Percentiles rank a stretch among this genome's conserved stretches.
Conservation (phyloP, 2,888 invertebrate genomes). For the Ischnura elegans region DNA sequence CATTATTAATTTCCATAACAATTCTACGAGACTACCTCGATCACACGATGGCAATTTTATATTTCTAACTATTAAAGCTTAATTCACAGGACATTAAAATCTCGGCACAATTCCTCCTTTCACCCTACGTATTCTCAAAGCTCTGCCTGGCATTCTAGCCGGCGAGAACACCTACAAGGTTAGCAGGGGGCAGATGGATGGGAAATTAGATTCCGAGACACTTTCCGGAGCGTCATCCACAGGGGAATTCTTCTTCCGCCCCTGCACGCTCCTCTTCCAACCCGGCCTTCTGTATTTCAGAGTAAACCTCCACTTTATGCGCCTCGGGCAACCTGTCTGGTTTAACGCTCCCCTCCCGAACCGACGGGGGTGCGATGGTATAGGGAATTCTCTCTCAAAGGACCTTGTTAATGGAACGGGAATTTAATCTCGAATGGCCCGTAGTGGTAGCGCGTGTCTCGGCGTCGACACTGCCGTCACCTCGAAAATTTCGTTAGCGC, state of each 20-base stretch:
- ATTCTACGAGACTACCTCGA: no score
- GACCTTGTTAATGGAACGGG: constrained; percentile 52
- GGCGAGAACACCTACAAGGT: not conserved
- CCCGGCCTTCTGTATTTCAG: not conserved
- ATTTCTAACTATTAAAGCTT: no score
- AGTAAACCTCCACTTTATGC: not conserved
- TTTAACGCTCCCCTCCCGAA: not conserved
- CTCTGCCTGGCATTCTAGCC: not conserved
- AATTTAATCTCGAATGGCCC: constrained; percentile 57
- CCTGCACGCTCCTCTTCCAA: not conserved
- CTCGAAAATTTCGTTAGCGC: constrained; percentile 41
- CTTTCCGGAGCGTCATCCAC: constrained; percentile 62
- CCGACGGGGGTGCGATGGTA: not conserved
- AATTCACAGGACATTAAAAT: no score
- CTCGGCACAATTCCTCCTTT: no score
- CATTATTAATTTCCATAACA: no score
- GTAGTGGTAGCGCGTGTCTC: constrained; percentile 27
- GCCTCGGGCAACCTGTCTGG: constrained; percentile 1
- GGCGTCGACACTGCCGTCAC: constrained; percentile 13
- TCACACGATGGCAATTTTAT: no score
- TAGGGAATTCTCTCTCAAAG: constrained; percentile 32
- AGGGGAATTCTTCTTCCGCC: not conserved
- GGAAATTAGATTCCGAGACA: constrained; percentile 57
- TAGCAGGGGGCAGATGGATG: not conserved
- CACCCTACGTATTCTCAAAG: no score